These are phyloP conservation scores for Theristicus caerulescens DNA, from an alignment of 2,113 vertebrate genomes.

Conservation along the genomic window DNA sequence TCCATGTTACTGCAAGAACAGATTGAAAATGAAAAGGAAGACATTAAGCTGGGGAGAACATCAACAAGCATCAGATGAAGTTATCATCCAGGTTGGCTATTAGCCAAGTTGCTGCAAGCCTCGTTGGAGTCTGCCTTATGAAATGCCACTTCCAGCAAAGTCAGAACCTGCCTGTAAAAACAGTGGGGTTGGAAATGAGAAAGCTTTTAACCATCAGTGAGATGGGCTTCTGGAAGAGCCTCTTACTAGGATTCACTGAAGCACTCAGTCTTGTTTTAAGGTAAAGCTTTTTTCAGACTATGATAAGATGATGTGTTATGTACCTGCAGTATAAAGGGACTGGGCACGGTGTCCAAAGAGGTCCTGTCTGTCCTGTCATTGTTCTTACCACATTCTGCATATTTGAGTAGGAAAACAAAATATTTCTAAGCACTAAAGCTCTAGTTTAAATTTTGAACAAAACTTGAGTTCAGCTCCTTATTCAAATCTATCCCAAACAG, in stretches of 20 bases:
- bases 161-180: not conserved
- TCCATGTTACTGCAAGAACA: not conserved
- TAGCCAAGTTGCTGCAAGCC: not conserved
- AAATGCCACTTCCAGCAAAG: not conserved
- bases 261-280: not conserved
- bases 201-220: not conserved
- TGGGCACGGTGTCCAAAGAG: not conserved
- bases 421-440: not conserved
- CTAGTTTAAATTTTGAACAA: not conserved
- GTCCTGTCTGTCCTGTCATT: not conserved
- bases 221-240: not conserved
- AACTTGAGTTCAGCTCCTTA: not conserved
- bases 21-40: not conserved
- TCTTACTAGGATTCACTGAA: not conserved
- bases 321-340: not conserved
- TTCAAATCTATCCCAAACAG: not conserved
- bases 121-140: not conserved
- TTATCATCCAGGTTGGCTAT: not conserved
- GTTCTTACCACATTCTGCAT: not conserved
- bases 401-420: not conserved
- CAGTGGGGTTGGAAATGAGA: not conserved
- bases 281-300: not conserved
- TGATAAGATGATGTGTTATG: not conserved
- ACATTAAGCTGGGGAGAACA: not conserved
- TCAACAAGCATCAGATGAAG: not conserved